These are phyloP conservation scores for Eonycteris spelaea DNA, from an alignment of 2,113 vertebrate species.

Conservation along the genomic window DNA sequence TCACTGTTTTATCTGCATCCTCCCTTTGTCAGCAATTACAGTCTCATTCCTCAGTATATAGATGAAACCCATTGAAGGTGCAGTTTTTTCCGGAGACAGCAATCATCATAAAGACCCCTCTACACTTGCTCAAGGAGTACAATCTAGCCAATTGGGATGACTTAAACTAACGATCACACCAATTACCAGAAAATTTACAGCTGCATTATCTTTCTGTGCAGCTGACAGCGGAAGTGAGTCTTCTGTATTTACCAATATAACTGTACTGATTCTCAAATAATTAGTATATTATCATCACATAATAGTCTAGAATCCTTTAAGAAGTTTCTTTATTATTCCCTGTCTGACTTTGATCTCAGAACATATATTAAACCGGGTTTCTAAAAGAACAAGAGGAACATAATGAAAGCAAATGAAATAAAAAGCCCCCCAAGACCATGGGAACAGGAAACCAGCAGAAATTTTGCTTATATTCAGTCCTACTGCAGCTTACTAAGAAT, in stretches of 20 bases:
- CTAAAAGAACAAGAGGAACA: slow-evolving; percentile 19
- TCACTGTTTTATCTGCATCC: not conserved
- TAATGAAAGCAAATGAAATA: slow-evolving; percentile 31
- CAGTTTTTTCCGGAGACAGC: not conserved
- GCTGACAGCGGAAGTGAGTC: not conserved
- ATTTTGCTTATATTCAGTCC: not conserved
- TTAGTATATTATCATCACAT: not conserved
- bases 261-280: not conserved
- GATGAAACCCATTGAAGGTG: not conserved
- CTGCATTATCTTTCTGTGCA: not conserved
- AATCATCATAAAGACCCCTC: not conserved
- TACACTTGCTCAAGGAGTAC: not conserved
- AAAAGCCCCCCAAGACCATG: not conserved
- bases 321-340: slow-evolving; percentile 16
- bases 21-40: not conserved
- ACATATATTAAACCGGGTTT: slow-evolving; percentile 25
- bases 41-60: not conserved
- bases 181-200: slow-evolving; percentile 5
- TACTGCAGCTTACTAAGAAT: not conserved
- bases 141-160: not conserved
- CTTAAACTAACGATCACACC: not conserved
- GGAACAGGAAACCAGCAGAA: not conserved
- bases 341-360: not conserved
- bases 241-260: not conserved
- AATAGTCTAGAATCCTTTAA: not conserved